Conservation (phyloP, 2,113 vertebrate genomes). For the Calidris pygmaea region DNA sequence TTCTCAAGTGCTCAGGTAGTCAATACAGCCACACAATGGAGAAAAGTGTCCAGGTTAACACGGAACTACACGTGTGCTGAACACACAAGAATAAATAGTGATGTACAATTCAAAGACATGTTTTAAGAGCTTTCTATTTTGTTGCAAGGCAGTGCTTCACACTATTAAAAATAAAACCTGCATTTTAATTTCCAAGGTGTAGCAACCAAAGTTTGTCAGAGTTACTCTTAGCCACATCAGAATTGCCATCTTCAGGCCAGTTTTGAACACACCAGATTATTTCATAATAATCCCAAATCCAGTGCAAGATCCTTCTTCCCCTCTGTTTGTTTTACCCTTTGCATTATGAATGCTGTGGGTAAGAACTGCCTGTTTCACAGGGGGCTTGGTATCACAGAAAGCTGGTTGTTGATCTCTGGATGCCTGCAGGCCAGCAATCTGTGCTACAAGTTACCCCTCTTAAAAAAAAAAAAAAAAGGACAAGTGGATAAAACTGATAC, state of each 20-base stretch:
- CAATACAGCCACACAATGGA: not conserved
- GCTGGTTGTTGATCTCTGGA: conserved; percentile 75
- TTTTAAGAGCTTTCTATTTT: not conserved
- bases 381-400: conserved; percentile 72
- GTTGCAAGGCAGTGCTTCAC: fast-evolving
- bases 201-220: not conserved
- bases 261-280: not conserved
- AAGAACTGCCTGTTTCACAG: conserved; percentile 52
- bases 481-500: conserved; percentile 59
- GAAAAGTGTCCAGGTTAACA: not conserved
- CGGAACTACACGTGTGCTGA: not conserved
- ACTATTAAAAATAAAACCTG: not conserved
- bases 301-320: conserved; percentile 12
- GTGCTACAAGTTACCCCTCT: conserved; percentile 72
- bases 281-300: not conserved
- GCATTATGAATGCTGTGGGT: conserved; percentile 66
- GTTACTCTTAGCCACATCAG: not conserved
- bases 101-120: not conserved
- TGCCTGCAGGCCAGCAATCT: conserved; percentile 79
- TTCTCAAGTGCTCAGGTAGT: not conserved
- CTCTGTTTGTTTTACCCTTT: not conserved
- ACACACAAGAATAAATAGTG: not conserved
- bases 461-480: conserved; percentile 13
- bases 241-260: conserved; percentile 46
- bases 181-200: not conserved